Evolutionary conservation across 2,888 invertebrate species (phyloP).

Genomic region (Zonitis immaculata): DNA sequence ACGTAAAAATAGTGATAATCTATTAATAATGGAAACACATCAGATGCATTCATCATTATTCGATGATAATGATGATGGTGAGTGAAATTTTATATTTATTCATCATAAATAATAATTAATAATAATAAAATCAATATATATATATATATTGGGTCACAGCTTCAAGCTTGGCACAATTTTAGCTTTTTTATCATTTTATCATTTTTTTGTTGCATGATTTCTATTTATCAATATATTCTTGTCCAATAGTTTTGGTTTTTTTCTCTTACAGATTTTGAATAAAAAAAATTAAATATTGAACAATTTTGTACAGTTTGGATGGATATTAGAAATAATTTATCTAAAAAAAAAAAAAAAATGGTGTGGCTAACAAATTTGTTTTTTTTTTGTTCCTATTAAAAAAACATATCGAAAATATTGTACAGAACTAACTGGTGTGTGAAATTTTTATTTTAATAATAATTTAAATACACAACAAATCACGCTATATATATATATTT

Average conservation of each 20-base stretch:
- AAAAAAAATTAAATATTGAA: background rate
- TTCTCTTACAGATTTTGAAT: background rate
- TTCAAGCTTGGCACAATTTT: background rate
- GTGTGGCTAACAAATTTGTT: constrained; percentile 46
- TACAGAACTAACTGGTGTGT: constrained; percentile 16
- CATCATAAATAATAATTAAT: no score
- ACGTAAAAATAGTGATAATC: constrained; percentile 40
- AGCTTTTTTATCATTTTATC: background rate
- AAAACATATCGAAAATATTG: constrained; percentile 15
- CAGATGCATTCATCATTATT: constrained; percentile 43
- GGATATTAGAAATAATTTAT: constrained; percentile 19
- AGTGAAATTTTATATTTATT: no score
- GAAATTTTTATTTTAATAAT: constrained; percentile 9
- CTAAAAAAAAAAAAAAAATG: no score
- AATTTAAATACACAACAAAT: background rate
- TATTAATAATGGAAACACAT: constrained; percentile 45
- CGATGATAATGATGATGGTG: constrained; percentile 41
- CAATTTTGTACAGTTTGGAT: background rate
- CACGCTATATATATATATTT: background rate
- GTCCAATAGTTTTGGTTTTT: background rate
- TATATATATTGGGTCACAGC: background rate
- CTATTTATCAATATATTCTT: background rate
- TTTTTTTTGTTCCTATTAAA: constrained; percentile 8
- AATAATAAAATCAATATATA: background rate
- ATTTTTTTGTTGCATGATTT: constrained; percentile 2